Conservation (phyloP, 2,113 vertebrate genomes). For the Planiliza haematocheilus region DNA sequence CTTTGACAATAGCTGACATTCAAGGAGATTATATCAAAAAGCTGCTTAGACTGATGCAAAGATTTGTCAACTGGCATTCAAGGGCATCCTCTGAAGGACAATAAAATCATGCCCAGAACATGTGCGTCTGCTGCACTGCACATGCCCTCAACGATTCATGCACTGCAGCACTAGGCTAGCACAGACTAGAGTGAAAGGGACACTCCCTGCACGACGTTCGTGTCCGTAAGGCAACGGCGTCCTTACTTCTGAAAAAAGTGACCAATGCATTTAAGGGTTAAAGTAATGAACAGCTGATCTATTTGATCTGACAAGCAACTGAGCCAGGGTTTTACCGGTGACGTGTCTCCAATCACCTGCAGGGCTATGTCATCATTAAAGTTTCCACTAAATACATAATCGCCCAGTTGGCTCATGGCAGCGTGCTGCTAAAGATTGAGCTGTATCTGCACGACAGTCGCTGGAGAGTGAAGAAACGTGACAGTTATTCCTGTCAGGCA, state of each 20-base stretch:
- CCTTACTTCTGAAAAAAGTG: neutral
- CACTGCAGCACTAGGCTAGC: no score
- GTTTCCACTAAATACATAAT: slow-evolving; percentile 59
- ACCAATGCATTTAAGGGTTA: slow-evolving; percentile 11
- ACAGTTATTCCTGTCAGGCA: slow-evolving; percentile 83
- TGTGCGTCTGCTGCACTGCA: neutral
- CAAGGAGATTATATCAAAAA: slow-evolving; percentile 75
- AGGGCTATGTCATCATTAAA: slow-evolving; percentile 53
- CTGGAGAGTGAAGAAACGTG: slow-evolving; percentile 76
- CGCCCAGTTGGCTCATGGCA: slow-evolving; percentile 43
- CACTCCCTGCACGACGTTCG: no score
- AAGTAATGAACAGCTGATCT: slow-evolving; percentile 17
- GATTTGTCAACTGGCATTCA: slow-evolving; percentile 67
- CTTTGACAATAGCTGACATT: slow-evolving; percentile 77
- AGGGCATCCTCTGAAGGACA: slow-evolving; percentile 61
- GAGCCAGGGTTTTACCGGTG: slow-evolving; percentile 32
- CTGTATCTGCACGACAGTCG: slow-evolving; percentile 73
- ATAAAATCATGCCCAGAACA: slow-evolving; percentile 2
- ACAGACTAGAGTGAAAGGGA: neutral
- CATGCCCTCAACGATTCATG: neutral
- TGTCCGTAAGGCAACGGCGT: neutral
- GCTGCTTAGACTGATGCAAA: slow-evolving; percentile 72
- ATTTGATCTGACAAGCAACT: slow-evolving; percentile 40
- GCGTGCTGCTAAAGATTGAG: slow-evolving; percentile 63
- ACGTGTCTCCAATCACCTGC: slow-evolving; percentile 29